A percentile compares a stretch with the other conserved stretches of the same genome.
phyloP scores from a whole-genome alignment of 2,113 vertebrate genomes.

The Sterrhoptilus dennistouni region DNA sequence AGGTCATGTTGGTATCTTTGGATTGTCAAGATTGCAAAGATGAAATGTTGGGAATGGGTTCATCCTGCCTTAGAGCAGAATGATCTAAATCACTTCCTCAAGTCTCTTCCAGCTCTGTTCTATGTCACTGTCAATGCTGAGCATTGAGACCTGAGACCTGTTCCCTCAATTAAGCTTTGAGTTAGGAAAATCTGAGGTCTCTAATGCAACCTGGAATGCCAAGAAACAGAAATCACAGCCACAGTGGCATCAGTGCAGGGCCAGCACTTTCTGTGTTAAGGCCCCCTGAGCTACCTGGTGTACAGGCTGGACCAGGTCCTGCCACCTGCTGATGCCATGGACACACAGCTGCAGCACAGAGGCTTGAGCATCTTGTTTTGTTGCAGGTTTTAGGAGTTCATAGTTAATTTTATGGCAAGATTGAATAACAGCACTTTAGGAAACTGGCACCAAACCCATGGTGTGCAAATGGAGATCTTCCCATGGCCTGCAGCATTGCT shows the following conservation, averaged over 20 bases:
- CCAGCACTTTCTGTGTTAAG: fast-evolving
- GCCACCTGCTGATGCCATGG: neutral
- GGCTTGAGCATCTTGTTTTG: neutral
- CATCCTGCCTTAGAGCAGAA: neutral
- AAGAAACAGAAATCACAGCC: neutral
- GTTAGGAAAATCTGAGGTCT: neutral
- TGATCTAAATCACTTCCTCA: neutral
- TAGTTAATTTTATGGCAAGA: neutral
- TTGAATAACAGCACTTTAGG: neutral
- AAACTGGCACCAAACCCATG: fast-evolving
- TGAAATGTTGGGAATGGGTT: neutral
- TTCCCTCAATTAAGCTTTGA: neutral
- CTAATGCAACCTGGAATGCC: neutral
- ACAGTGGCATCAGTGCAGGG: neutral
- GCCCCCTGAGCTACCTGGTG: neutral
- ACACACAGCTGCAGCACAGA: fast-evolving
- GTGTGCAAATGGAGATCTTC: neutral
- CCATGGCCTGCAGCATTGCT: neutral
- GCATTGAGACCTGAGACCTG: neutral
- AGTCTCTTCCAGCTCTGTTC: neutral
- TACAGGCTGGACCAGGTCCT: neutral
- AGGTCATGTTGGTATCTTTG: neutral
- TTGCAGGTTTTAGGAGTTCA: neutral
- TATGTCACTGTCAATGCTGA: neutral
- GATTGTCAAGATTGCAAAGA: neutral